A percentile compares a stretch with the other conserved stretches of the same genome.
These are phyloP conservation scores for Rhadina sibilatrix DNA, from an alignment of 2,113 vertebrate genomes.

Conservation along the genomic window DNA sequence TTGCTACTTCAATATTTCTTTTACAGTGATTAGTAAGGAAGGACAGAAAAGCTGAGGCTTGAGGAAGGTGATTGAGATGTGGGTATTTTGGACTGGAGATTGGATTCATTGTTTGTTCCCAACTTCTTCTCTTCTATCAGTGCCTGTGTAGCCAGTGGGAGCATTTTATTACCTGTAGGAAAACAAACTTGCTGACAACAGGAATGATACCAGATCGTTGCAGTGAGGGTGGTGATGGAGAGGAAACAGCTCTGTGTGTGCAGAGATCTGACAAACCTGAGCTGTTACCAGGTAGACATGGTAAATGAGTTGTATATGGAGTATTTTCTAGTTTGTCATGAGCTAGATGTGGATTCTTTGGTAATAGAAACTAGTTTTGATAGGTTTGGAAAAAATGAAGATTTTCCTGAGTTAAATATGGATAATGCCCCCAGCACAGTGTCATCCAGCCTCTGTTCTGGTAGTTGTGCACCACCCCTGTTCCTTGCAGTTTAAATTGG, in stretches of 20 bases:
- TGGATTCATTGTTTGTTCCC: not conserved
- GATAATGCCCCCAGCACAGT: not conserved
- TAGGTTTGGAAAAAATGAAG: not conserved
- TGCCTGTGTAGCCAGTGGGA: not conserved
- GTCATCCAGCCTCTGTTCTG: not conserved
- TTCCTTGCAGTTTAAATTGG: not conserved
- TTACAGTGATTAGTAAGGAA: not conserved
- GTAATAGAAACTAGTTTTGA: not conserved
- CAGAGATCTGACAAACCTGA: not conserved
- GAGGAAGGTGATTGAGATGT: not conserved
- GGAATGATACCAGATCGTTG: not conserved
- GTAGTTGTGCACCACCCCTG: rapidly evolving
- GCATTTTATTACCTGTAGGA: not conserved
- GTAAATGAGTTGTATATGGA: not conserved
- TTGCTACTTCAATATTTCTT: not conserved
- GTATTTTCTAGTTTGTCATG: not conserved
- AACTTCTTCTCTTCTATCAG: not conserved
- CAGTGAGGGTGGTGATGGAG: conserved; percentile 7
- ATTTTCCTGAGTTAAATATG: not conserved
- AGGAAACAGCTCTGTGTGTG: not conserved
- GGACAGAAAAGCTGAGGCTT: not conserved
- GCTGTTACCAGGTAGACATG: not conserved
- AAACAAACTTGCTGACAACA: not conserved
- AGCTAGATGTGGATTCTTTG: not conserved
- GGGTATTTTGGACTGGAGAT: not conserved